Percentiles rank a stretch among this genome's conserved stretches.
phyloP scores from a whole-genome alignment of 2,797 vertebrate species.

The Prionace glauca region DNA sequence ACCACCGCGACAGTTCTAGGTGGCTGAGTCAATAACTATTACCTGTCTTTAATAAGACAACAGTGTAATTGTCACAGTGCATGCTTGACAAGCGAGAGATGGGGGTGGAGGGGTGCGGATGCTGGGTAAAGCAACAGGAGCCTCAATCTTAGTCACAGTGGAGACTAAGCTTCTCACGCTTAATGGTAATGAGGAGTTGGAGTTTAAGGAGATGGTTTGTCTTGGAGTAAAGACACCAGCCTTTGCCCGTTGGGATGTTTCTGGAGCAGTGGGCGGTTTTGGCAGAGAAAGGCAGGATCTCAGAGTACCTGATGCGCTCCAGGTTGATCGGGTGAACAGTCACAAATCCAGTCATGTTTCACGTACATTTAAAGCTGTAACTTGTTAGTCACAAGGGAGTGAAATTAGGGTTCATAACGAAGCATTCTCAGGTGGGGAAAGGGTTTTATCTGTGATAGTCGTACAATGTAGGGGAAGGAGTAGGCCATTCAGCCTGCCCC shows the following conservation, averaged over 20 bases:
- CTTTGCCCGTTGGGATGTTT: too few relatives aligned
- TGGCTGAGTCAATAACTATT: too few relatives aligned
- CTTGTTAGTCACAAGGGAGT: neutral
- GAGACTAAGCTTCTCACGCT: neutral
- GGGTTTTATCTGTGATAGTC: neutral
- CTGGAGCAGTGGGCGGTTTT: too few relatives aligned
- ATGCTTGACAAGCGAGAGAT: neutral
- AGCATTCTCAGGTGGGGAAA: neutral
- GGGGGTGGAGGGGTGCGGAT: neutral
- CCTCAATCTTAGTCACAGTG: neutral
- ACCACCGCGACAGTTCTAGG: too few relatives aligned
- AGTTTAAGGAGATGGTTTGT: neutral
- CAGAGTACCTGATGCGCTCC: neutral
- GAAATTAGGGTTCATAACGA: neutral
- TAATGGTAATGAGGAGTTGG: neutral
- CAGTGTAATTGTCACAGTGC: too few relatives aligned
- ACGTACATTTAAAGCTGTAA: neutral
- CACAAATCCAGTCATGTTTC: neutral
- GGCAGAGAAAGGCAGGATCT: neutral
- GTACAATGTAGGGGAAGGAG: too few relatives aligned
- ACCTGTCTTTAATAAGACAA: too few relatives aligned
- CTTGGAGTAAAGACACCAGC: too few relatives aligned
- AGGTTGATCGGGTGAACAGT: neutral
- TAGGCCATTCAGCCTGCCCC: too few relatives aligned
- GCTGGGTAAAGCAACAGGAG: neutral